Evolutionary conservation across 2,797 vertebrate species (phyloP).

Genomic region (Meriones psammophilus): DNA sequence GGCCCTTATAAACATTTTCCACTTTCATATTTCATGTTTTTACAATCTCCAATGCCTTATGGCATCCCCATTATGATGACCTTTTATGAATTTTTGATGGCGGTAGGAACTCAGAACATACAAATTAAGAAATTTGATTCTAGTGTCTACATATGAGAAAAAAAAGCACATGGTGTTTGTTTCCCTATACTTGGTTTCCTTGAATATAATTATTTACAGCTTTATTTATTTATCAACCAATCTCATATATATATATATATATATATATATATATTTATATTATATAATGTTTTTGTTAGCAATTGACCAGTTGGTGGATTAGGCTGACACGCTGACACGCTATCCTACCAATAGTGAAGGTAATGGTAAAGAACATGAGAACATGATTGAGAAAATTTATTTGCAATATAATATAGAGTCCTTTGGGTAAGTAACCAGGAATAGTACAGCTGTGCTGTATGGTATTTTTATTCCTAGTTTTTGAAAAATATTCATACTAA

Average conservation of each 20-base stretch:
- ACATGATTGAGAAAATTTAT: neutral
- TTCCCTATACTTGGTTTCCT: neutral
- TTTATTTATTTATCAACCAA: neutral
- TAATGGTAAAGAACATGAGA: neutral
- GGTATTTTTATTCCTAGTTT: neutral
- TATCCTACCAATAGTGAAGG: neutral
- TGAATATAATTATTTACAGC: neutral
- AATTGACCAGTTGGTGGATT: neutral
- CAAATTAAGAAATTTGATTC: neutral
- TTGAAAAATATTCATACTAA: no score
- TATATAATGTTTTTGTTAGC: neutral
- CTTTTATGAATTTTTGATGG: neutral
- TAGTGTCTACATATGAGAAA: neutral
- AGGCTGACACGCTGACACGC: neutral
- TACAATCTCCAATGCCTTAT: neutral
- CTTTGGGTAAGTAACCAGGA: neutral
- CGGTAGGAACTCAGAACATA: neutral
- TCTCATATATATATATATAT: neutral
- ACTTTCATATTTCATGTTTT: neutral
- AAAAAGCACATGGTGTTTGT: neutral
- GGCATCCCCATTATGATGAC: neutral
- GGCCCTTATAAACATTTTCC: accelerated
- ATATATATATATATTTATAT: no score
- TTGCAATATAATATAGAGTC: neutral
- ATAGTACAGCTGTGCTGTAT: no score